phyloP scores from a whole-genome alignment of 2,888 invertebrate genomes.

The Andrena fulva region DNA sequence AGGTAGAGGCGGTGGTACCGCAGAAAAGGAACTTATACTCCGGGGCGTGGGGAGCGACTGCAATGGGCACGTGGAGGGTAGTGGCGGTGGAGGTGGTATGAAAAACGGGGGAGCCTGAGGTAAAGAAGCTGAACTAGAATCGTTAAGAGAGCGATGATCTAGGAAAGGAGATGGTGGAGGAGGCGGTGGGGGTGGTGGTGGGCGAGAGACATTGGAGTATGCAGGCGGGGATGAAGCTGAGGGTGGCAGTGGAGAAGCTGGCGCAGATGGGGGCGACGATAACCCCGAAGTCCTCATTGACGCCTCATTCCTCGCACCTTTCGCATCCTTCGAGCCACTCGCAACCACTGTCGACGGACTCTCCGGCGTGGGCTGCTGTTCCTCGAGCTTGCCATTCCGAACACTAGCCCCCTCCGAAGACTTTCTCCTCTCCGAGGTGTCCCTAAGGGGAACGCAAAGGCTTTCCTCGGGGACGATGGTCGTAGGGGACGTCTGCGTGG shows the following conservation, averaged over 20 bases:
- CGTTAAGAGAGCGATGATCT: constrained; percentile 6
- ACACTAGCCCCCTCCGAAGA: background rate
- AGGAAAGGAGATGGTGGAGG: constrained; percentile 57
- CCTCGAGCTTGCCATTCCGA: constrained; percentile 3
- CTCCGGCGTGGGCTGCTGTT: background rate
- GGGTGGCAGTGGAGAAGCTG: constrained; percentile 82
- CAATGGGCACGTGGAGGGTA: constrained; percentile 16
- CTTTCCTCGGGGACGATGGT: background rate
- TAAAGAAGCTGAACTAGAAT: background rate
- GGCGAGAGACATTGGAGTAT: constrained; percentile 65
- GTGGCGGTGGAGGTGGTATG: constrained; percentile 54
- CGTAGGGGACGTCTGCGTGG: constrained; percentile 44
- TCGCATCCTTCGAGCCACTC: background rate
- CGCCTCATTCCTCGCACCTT: background rate
- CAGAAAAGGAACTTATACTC: constrained; percentile 16
- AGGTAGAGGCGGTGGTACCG: constrained; percentile 47
- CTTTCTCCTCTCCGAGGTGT: background rate
- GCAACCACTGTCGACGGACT: background rate
- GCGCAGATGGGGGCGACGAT: constrained; percentile 40
- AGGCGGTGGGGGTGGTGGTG: constrained; percentile 73
- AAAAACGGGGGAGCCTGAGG: constrained; percentile 30
- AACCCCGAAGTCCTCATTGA: background rate
- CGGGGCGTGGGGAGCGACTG: constrained; percentile 22
- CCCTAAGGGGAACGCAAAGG: background rate
- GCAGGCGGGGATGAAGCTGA: constrained; percentile 82